Evolutionary conservation across 2,113 vertebrate species (phyloP).

Genomic region (Chauna torquata): DNA sequence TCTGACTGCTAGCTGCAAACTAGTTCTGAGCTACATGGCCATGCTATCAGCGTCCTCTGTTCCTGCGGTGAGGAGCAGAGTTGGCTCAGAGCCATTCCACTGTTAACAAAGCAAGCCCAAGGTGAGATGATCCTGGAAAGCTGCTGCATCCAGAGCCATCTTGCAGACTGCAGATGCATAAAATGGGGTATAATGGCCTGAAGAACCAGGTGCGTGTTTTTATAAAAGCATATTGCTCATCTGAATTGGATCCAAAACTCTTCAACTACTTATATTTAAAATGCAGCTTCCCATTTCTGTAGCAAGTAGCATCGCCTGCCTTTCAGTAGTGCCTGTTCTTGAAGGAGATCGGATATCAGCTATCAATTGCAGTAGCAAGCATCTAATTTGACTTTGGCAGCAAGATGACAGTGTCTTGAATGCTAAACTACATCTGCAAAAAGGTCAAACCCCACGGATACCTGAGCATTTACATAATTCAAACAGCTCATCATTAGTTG

Average conservation of each 20-base stretch:
- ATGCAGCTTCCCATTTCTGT: not conserved
- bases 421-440: constrained; percentile 71
- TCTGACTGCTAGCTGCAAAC: not conserved
- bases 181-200: accelerated
- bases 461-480: constrained; percentile 72
- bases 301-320: not conserved
- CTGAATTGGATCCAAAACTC: not conserved
- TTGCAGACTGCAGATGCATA: not conserved
- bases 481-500: constrained; percentile 64
- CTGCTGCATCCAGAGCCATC: not conserved
- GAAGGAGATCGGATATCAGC: constrained; percentile 55
- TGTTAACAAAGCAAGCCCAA: not conserved
- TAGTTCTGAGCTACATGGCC: not conserved
- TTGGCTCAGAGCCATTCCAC: not conserved
- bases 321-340: constrained; percentile 22
- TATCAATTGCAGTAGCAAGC: constrained; percentile 65
- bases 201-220: not conserved
- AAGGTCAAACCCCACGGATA: constrained; percentile 68
- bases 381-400: constrained; percentile 72
- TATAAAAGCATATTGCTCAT: not conserved
- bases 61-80: not conserved
- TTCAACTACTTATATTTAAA: not conserved
- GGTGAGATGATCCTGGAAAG: not conserved
- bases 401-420: constrained; percentile 68
- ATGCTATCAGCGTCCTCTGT: accelerated